phyloP scores from a whole-genome alignment of 2,797 vertebrate species.

The Eulemur mongoz region DNA sequence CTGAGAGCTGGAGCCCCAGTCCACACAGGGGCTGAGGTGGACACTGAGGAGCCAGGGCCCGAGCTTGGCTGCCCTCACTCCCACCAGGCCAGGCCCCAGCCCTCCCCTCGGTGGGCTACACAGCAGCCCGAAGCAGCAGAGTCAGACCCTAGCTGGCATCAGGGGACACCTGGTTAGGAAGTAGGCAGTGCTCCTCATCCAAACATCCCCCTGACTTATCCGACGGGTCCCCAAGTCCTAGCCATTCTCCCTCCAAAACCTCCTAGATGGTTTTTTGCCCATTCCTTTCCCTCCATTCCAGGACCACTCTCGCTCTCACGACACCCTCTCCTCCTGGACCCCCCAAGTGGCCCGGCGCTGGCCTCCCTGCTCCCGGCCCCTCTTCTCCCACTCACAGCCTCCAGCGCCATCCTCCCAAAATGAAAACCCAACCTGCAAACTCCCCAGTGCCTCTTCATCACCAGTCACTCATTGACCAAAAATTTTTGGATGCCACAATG shows the following conservation, averaged over 20 bases:
- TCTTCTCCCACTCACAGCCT: not conserved
- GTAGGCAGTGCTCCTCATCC: not conserved
- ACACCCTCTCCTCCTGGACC: not conserved
- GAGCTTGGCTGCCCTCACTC: not conserved
- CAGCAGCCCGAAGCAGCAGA: not conserved
- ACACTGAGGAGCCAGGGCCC: not conserved
- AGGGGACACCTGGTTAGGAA: not conserved
- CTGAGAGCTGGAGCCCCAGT: not conserved
- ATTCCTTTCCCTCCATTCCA: not conserved
- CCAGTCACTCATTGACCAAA: not conserved
- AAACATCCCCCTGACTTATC: no score
- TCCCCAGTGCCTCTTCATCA: not conserved
- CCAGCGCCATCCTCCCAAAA: not conserved
- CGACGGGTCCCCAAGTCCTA: not conserved
- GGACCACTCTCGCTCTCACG: not conserved
- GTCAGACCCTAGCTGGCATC: not conserved
- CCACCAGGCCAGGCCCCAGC: accelerated
- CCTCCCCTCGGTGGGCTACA: not conserved
- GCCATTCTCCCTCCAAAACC: not conserved
- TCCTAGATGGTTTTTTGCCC: not conserved
- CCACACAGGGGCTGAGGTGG: not conserved
- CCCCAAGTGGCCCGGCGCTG: not conserved
- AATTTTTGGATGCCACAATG: not conserved
- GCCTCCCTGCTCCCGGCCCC: not conserved
- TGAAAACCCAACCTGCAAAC: not conserved